These are phyloP conservation scores for Antitype chi DNA, from an alignment of 2,888 invertebrate species.

Conservation along the genomic window DNA sequence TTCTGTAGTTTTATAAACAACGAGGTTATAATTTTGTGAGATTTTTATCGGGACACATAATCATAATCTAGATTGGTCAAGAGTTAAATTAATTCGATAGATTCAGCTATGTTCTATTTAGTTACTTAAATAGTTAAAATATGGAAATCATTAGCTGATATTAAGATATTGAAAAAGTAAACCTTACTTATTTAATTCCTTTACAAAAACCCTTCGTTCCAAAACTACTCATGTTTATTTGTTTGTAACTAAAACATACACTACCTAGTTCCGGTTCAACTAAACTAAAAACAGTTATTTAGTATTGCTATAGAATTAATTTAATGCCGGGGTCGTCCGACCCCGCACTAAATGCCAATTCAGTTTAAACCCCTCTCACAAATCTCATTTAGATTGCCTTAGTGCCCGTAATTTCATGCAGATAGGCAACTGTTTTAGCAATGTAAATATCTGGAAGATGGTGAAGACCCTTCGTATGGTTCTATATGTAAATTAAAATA, in stretches of 20 bases:
- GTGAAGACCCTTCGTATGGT: conserved; percentile 46
- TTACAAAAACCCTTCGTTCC: not conserved
- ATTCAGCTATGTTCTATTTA: not conserved
- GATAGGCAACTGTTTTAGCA: conserved; percentile 65
- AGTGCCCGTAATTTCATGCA: conserved; percentile 69
- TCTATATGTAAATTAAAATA: conserved; percentile 56
- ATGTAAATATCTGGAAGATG: conserved; percentile 62
- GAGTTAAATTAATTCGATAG: not conserved
- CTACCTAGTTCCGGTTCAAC: not conserved
- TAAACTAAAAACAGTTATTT: conserved; percentile 43
- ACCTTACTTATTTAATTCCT: not conserved
- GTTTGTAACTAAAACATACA: not conserved
- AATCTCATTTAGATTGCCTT: conserved; percentile 76
- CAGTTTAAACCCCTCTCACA: conserved; percentile 71
- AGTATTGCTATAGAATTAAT: conserved; percentile 58
- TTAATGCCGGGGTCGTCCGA: conserved; percentile 71
- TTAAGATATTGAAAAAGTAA: not conserved
- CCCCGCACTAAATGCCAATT: conserved; percentile 78
- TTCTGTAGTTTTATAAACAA: not conserved
- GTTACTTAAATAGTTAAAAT: not conserved
- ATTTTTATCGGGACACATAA: not conserved
- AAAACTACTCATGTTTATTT: not conserved
- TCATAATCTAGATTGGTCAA: not conserved
- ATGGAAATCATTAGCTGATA: not conserved
- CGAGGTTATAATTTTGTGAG: not conserved